These are phyloP conservation scores for Pygoscelis antarcticus DNA, from an alignment of 2,113 vertebrate species.

Conservation along the genomic window DNA sequence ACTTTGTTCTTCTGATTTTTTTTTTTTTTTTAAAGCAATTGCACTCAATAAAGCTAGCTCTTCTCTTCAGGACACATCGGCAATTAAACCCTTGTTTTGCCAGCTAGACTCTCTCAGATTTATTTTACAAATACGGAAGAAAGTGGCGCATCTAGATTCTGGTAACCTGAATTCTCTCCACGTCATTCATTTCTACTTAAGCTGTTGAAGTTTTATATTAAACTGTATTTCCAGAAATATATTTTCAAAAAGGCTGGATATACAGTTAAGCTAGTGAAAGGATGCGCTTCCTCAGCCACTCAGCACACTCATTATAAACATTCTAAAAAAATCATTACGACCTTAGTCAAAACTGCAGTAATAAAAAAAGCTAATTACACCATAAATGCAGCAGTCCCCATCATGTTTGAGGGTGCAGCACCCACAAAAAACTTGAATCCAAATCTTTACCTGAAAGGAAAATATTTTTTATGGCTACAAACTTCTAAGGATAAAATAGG, in stretches of 20 bases:
- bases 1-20: constrained; percentile 59
- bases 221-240: not conserved
- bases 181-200: not conserved
- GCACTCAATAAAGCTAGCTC: constrained; percentile 27
- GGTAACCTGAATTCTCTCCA: not conserved
- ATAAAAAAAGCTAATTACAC: not conserved
- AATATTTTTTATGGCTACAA: not conserved
- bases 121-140: not conserved
- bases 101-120: not conserved
- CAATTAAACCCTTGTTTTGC: constrained; percentile 52
- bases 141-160: not conserved
- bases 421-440: not conserved
- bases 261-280: not conserved
- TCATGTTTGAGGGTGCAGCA: not conserved
- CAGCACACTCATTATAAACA: not conserved
- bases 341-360: not conserved
- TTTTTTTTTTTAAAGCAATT: constrained; percentile 28
- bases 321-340: too few relatives aligned
- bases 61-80: not conserved
- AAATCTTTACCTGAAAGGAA: not conserved
- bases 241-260: not conserved
- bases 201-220: not conserved
- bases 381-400: not conserved
- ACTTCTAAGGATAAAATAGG: not conserved
- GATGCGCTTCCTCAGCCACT: not conserved